phyloP scores from a whole-genome alignment of 2,797 vertebrate species.

The Passerculus sandwichensis region DNA sequence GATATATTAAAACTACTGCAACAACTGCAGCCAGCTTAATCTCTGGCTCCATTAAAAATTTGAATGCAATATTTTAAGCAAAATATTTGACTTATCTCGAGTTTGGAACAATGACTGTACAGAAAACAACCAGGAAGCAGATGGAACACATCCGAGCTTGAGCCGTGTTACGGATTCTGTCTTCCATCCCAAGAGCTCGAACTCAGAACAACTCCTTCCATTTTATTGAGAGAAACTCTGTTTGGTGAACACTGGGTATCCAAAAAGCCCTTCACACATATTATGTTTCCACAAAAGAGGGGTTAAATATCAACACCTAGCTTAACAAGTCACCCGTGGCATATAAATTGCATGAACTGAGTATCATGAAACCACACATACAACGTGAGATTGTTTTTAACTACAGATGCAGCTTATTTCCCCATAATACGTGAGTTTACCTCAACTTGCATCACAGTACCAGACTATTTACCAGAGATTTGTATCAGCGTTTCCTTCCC shows the following conservation, averaged over 20 bases:
- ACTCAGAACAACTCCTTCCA: background rate
- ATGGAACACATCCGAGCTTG: background rate
- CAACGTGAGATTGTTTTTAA: background rate
- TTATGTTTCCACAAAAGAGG: background rate
- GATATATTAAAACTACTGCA: background rate
- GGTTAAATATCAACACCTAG: background rate
- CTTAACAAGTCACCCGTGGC: background rate
- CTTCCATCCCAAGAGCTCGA: background rate
- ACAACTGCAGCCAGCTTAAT: background rate
- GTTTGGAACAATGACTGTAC: background rate
- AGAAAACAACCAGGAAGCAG: background rate
- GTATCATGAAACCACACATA: background rate
- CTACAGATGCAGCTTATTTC: background rate
- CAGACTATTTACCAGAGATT: background rate
- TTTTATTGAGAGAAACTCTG: background rate
- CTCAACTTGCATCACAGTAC: background rate
- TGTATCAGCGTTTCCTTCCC: background rate
- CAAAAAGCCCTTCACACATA: background rate
- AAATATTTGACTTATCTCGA: conserved; percentile 11
- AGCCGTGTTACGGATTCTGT: accelerated
- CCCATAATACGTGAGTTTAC: accelerated
- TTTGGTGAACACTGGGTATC: background rate
- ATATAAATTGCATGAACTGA: background rate
- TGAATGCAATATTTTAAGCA: background rate
- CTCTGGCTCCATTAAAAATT: background rate